Evolutionary conservation across 1,140 invertebrate species (phyloP).

Genomic region (Apocrypta bakeri): DNA sequence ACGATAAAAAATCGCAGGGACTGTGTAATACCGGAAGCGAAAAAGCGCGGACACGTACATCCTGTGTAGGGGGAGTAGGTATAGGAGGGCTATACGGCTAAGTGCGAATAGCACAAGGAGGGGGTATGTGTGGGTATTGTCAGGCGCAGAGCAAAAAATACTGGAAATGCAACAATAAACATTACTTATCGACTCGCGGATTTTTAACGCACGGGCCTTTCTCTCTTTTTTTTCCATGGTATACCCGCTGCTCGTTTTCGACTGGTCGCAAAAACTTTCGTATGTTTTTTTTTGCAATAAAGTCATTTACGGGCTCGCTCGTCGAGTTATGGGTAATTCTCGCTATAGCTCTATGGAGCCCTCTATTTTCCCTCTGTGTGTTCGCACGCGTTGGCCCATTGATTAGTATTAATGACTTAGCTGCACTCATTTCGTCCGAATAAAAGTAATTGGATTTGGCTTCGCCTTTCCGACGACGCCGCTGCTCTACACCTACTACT

Average conservation of each 20-base stretch:
- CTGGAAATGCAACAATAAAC: constrained; percentile 73
- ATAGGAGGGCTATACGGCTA: background rate
- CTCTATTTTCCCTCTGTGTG: background rate
- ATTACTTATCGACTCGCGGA: constrained; percentile 71
- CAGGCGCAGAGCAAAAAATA: constrained; percentile 53
- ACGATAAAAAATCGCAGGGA: constrained; percentile 51
- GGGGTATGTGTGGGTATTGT: constrained; percentile 46
- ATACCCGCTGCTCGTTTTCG: constrained; percentile 44
- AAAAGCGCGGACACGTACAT: constrained; percentile 38
- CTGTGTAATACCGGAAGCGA: constrained; percentile 46
- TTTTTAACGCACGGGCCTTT: constrained; percentile 62
- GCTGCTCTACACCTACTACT: constrained; percentile 18
- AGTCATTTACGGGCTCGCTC: constrained; percentile 69
- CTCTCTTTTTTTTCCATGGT: background rate
- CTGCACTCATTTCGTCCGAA: constrained; percentile 75
- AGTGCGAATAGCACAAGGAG: constrained; percentile 13
- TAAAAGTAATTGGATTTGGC: constrained; percentile 76
- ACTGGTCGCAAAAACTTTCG: constrained; percentile 58
- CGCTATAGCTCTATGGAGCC: constrained; percentile 46
- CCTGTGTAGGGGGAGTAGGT: constrained; percentile 11
- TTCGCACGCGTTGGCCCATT: constrained; percentile 64
- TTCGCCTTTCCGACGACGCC: constrained; percentile 66
- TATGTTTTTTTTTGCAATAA: constrained; percentile 69
- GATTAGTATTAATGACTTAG: constrained; percentile 76
- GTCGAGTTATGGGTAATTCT: constrained; percentile 75